A percentile compares a stretch with the other conserved stretches of the same genome.
These are phyloP conservation scores for Lophius americanus DNA, from an alignment of 2,797 vertebrate species.

Conservation along the genomic window DNA sequence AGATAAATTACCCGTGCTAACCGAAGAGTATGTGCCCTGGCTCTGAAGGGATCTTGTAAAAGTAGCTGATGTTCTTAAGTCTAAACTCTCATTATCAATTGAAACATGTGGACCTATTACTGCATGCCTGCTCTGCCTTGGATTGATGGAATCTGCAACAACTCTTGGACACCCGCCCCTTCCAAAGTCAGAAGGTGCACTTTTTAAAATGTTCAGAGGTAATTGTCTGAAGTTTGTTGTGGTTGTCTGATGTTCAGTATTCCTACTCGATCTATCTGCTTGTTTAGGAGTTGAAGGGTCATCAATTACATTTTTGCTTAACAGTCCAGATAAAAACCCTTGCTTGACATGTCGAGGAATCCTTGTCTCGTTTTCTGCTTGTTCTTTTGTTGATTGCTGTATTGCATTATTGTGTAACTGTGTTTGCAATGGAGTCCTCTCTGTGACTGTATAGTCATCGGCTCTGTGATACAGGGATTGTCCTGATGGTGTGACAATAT, in stretches of 20 bases:
- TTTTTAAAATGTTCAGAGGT: slow-evolving; percentile 44
- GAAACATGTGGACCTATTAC: slow-evolving; percentile 55
- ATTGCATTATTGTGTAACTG: slow-evolving; percentile 37
- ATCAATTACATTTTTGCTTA: slow-evolving; percentile 79
- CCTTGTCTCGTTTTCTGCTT: slow-evolving; percentile 65
- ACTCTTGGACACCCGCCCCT: slow-evolving; percentile 59
- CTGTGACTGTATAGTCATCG: slow-evolving; percentile 14
- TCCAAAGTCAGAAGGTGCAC: slow-evolving; percentile 34
- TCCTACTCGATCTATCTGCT: slow-evolving; percentile 30
- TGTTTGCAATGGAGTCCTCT: slow-evolving; percentile 37
- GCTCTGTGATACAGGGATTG: slow-evolving; percentile 47
- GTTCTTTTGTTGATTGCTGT: slow-evolving; percentile 56
- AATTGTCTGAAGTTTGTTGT: slow-evolving; percentile 31
- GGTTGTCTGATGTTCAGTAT: slow-evolving; percentile 30
- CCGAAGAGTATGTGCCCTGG: slow-evolving; percentile 63
- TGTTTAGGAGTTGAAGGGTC: slow-evolving; percentile 68
- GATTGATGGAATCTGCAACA: slow-evolving; percentile 61
- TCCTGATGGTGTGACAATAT: slow-evolving; percentile 37
- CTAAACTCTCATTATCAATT: slow-evolving; percentile 75
- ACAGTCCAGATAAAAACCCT: slow-evolving; percentile 84
- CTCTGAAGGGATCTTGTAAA: slow-evolving; percentile 75
- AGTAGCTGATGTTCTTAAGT: slow-evolving; percentile 79
- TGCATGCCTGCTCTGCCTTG: slow-evolving; percentile 69
- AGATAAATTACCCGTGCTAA: slow-evolving; percentile 73
- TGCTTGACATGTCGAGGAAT: slow-evolving; percentile 54